phyloP scores from a whole-genome alignment of 2,113 vertebrate genomes.

The Eptatretus burgeri region DNA sequence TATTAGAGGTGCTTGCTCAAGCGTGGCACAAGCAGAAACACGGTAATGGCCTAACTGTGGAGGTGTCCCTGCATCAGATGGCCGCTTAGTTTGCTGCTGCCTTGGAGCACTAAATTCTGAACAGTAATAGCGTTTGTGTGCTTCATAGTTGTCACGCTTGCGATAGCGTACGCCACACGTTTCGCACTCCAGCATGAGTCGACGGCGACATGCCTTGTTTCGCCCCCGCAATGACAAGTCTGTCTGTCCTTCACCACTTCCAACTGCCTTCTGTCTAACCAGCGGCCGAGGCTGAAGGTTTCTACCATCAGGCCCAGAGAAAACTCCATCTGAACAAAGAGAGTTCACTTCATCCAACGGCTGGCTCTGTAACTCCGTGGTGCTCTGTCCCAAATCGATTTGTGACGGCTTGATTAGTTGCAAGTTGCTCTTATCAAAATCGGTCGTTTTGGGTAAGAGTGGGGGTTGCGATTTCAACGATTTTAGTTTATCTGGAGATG shows the following conservation, averaged over 20 bases:
- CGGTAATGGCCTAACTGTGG: conserved; percentile 76
- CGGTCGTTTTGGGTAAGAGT: conserved; percentile 1
- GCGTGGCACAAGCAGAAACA: conserved; percentile 28
- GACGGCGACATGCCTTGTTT: conserved; percentile 9
- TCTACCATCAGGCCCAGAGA: neutral
- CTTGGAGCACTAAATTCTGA: conserved; percentile 29
- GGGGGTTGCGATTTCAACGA: neutral
- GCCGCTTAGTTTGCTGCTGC: conserved; percentile 9
- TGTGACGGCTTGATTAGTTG: neutral
- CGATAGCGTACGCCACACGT: conserved; percentile 42
- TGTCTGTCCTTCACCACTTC: neutral
- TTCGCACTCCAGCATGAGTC: conserved; percentile 44
- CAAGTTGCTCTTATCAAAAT: neutral
- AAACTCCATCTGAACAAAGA: neutral
- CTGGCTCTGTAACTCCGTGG: too few relatives aligned
- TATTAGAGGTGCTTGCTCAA: conserved; percentile 55
- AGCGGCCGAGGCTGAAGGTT: neutral
- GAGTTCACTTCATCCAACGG: too few relatives aligned
- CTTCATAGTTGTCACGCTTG: conserved; percentile 39
- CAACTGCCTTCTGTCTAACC: neutral
- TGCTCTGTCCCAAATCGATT: neutral
- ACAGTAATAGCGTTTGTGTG: conserved; percentile 45
- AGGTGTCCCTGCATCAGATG: conserved; percentile 15
- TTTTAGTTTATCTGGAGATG: too few relatives aligned
- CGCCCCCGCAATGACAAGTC: neutral